Base-by-base conservation (phyloP, 2,888 invertebrate species). In the Microctonus hyperodae region DNA sequence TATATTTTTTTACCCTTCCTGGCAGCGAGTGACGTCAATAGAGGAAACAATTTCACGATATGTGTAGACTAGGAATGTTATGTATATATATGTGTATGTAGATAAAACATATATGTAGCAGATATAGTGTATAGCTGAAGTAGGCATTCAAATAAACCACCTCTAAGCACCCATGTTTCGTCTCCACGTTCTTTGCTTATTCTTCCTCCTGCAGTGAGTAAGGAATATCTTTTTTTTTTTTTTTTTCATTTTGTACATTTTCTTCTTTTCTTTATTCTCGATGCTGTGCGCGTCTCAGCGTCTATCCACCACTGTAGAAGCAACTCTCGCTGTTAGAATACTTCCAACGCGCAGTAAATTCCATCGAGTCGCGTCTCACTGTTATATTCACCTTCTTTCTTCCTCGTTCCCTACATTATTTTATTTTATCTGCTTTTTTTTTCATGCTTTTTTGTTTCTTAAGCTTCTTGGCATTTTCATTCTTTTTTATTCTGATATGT, bases 131-230 rank as follows among this genome's bases (percentile, higher is more conserved):
- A 22, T 16, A 71, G 70, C 72, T 75, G 74, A 76, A 79, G 76
- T 75, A 79, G 79, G 78, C 79, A 80, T 79, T 80, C 77, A 77
- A 78, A 81, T 80, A 81, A 81, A 82, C 78, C 75, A 76, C 72
- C 73, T 74, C 73, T 74, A 76, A 75, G 76, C 75, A 74, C 71
- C 73, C 71, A 75, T 73, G 44, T 44, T 44, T 44, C 44, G 44
- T n/a, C 44, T 4, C 44, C 7, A 6, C 7, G 16, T 16, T 44
- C 16, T 16, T 37, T 37, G 13, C 37, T 37, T 4, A 37, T 37
- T 44, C 44, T 44, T 44, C 16, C 16, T 7, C 44, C 44, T 16
- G 16, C 1, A 16, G 7, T 4, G 6, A 16, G 16, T 44, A 44
- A 78, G 78, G 35, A 48, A 28, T 53, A 20, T 25, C 55, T 35